phyloP scores from a whole-genome alignment of 2,797 vertebrate genomes.

The Myoxocephalus aenaeus region DNA sequence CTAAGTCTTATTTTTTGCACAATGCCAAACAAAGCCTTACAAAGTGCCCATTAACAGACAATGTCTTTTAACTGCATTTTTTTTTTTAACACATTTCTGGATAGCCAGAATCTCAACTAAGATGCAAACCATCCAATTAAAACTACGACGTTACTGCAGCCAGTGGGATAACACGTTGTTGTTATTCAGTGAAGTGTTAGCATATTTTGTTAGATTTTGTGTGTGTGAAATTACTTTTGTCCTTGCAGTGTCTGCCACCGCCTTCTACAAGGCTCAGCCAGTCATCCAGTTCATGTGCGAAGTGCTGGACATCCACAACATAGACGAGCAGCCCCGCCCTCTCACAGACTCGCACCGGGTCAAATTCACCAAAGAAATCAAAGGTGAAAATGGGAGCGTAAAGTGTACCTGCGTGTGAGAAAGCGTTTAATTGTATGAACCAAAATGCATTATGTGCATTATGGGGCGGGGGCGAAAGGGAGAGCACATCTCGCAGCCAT shows the following conservation, averaged over 20 bases:
- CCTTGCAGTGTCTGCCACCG: slow-evolving; percentile 94
- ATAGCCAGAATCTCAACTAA: neutral
- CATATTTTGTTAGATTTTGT: no score
- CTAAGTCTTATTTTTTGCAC: neutral
- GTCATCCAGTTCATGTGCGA: slow-evolving; percentile 99
- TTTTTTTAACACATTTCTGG: neutral
- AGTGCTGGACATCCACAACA: slow-evolving; percentile 99
- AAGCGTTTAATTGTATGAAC: neutral
- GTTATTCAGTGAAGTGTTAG: neutral
- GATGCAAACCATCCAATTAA: neutral
- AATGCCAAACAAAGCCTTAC: neutral
- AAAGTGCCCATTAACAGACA: neutral
- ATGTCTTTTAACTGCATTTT: neutral
- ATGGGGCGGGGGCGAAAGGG: neutral
- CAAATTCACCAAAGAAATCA: slow-evolving; percentile 99
- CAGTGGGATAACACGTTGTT: neutral
- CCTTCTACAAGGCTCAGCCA: slow-evolving; percentile 99
- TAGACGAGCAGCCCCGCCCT: slow-evolving; percentile 97
- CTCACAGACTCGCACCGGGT: slow-evolving; percentile 99
- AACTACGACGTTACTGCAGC: neutral
- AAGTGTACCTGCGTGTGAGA: neutral
- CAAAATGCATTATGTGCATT: slow-evolving; percentile 11
- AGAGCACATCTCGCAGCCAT: slow-evolving; percentile 1
- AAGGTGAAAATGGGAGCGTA: slow-evolving; percentile 83
- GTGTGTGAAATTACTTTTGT: slow-evolving; percentile 1